These are phyloP conservation scores for Characodon lateralis DNA, from an alignment of 2,797 vertebrate genomes.

Conservation along the genomic window DNA sequence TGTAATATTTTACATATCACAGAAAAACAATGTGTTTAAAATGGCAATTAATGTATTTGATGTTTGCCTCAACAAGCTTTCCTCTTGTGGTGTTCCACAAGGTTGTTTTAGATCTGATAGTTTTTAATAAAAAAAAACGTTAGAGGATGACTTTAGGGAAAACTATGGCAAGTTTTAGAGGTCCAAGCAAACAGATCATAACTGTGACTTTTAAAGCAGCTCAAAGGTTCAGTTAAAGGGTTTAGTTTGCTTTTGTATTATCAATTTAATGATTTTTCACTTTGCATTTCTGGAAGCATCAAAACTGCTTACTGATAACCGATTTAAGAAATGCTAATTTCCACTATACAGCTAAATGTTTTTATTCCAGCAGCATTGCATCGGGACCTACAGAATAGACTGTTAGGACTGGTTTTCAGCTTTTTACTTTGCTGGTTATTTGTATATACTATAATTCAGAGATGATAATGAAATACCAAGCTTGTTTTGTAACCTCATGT, in stretches of 20 bases:
- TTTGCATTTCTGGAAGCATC: too few relatives aligned
- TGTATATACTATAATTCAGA: too few relatives aligned
- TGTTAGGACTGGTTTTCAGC: background rate
- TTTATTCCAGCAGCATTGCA: background rate
- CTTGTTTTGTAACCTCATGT: too few relatives aligned
- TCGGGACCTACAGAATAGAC: too few relatives aligned
- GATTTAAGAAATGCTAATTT: too few relatives aligned
- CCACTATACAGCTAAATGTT: background rate
- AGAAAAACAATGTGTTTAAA: background rate
- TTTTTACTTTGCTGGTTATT: background rate
- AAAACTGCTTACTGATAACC: too few relatives aligned
- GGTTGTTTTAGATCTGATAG: too few relatives aligned
- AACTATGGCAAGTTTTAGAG: background rate
- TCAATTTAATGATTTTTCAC: background rate
- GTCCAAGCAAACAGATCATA: background rate
- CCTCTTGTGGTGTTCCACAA: too few relatives aligned
- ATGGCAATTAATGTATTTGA: background rate
- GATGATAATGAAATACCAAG: too few relatives aligned
- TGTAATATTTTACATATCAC: background rate
- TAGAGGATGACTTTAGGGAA: too few relatives aligned
- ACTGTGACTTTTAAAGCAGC: background rate
- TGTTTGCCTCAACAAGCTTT: too few relatives aligned
- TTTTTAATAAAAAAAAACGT: too few relatives aligned
- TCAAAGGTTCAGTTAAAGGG: background rate
- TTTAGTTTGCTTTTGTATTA: background rate